phyloP scores from a whole-genome alignment of 2,888 invertebrate species.

The Adineta ricciae region DNA sequence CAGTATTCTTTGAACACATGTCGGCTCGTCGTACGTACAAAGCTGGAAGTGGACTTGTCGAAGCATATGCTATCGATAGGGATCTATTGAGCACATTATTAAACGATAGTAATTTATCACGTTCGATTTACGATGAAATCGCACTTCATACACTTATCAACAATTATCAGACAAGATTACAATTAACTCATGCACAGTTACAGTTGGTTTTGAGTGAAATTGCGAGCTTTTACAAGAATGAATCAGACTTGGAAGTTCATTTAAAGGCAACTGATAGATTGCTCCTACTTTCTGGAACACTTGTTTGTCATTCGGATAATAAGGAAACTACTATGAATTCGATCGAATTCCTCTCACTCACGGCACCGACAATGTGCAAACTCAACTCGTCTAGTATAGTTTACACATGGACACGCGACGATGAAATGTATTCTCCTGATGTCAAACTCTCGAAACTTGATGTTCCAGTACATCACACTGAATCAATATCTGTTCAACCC shows the following conservation, averaged over 20 bases:
- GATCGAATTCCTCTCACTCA: no score
- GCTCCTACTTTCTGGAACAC: neutral
- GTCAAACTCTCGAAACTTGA: no score
- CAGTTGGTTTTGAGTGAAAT: neutral
- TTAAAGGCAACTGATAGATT: neutral
- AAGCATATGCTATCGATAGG: neutral
- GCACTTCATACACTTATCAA: neutral
- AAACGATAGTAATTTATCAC: neutral
- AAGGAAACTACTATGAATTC: no score
- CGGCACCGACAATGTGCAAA: no score
- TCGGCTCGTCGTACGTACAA: neutral
- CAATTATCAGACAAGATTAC: neutral
- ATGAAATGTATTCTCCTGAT: no score
- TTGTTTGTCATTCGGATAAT: no score
- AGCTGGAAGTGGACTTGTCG: neutral
- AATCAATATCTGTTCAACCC: no score
- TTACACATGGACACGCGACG: no score
- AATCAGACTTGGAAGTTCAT: neutral
- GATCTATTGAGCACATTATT: neutral
- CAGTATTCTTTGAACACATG: neutral
- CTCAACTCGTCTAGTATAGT: no score
- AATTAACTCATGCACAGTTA: neutral
- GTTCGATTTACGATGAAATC: neutral
- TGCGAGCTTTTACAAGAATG: neutral
- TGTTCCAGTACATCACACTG: no score